A percentile compares a stretch with the other conserved stretches of the same genome.
phyloP scores from a whole-genome alignment of 2,888 invertebrate species.

The Diachrysia chrysitis region DNA sequence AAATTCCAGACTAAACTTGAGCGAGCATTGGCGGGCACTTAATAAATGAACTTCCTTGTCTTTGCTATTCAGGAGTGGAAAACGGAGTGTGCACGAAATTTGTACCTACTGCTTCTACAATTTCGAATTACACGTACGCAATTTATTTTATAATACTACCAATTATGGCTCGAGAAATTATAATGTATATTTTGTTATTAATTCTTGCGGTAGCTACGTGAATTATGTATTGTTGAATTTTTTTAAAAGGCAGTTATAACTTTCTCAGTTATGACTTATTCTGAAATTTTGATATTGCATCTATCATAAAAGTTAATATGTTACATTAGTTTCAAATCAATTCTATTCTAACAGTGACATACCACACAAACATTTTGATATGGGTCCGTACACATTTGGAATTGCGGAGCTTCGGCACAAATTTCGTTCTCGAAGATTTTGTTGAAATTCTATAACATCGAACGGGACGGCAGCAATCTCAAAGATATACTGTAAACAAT shows the following conservation, averaged over 20 bases:
- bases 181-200: not conserved
- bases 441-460: slow-evolving; percentile 54
- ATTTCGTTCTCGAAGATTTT: slow-evolving; percentile 46
- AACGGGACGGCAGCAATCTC: slow-evolving; percentile 54
- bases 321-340: not conserved
- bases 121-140: not conserved
- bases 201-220: not conserved
- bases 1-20: slow-evolving; percentile 66
- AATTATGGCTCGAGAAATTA: not conserved
- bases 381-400: slow-evolving; percentile 18
- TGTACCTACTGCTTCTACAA: slow-evolving; percentile 3
- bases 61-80: slow-evolving; percentile 54
- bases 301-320: not conserved
- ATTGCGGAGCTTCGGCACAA: slow-evolving; percentile 30
- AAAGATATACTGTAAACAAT: slow-evolving; percentile 61
- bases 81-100: slow-evolving; percentile 18
- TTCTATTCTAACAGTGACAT: not conserved
- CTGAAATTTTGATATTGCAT: not conserved
- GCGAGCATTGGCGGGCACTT: slow-evolving; percentile 68
- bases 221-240: too few species aligned
- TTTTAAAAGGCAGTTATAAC: too few species aligned
- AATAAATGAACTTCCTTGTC: slow-evolving; percentile 72
- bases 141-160: not conserved
- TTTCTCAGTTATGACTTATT: not conserved
- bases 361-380: slow-evolving; percentile 6